These are phyloP conservation scores for Micoletzkya japonica DNA, from an alignment of 2,888 invertebrate genomes.

Conservation along the genomic window DNA sequence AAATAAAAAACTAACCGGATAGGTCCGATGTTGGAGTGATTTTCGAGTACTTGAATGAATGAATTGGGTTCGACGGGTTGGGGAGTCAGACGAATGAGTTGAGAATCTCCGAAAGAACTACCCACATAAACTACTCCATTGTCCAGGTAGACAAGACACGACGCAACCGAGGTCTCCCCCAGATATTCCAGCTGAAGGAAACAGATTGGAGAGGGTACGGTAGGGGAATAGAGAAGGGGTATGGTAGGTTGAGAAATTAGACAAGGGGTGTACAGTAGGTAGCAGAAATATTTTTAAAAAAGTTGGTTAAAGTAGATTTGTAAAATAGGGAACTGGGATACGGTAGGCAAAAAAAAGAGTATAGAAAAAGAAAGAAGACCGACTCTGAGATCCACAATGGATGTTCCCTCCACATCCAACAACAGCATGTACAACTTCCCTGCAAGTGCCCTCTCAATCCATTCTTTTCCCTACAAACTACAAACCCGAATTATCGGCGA, in stretches of 20 bases:
- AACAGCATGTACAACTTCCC: conserved; percentile 80
- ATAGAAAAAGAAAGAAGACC: neutral
- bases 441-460: neutral
- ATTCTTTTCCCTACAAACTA: neutral
- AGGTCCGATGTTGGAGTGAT: conserved; percentile 93
- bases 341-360: neutral
- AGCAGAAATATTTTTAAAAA: neutral
- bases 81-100: conserved; percentile 73
- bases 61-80: conserved; percentile 42
- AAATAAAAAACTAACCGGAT: conserved; percentile 71
- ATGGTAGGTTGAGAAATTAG: no score
- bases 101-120: conserved; percentile 93
- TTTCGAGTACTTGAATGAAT: conserved; percentile 82
- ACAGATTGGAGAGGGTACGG: conserved; percentile 3
- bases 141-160: conserved; percentile 95
- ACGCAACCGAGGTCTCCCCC: conserved; percentile 76
- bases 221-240: no score
- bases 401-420: conserved; percentile 76
- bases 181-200: conserved; percentile 54
- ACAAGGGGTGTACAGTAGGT: neutral
- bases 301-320: neutral
- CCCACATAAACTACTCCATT: conserved; percentile 94
- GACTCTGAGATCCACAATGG: conserved; percentile 90
- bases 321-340: neutral
- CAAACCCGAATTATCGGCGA: conserved; percentile 23